Evolutionary conservation across 2,888 invertebrate species (phyloP).

Genomic region (Baccha elongata): DNA sequence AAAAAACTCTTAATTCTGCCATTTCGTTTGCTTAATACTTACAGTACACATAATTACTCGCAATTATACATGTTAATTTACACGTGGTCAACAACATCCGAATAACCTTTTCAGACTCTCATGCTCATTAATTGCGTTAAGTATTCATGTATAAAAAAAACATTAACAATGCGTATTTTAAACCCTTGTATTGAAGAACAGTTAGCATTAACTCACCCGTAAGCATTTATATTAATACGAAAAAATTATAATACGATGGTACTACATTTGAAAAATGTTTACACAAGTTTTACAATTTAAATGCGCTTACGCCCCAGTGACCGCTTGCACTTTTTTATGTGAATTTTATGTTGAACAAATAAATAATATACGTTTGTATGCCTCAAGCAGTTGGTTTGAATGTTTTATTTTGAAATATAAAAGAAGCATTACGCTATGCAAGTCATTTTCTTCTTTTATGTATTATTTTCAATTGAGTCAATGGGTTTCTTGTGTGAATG

Average conservation of each 20-base stretch:
- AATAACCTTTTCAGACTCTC: constrained; percentile 59
- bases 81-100: constrained; percentile 20
- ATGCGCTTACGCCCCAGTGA: constrained; percentile 59
- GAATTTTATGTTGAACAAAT: constrained; percentile 34
- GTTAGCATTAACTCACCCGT: constrained; percentile 36
- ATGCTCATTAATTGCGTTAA: constrained; percentile 55
- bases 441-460: constrained; percentile 31
- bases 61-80: constrained; percentile 34
- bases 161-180: constrained; percentile 16
- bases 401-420: constrained; percentile 2
- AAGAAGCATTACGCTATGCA: constrained; percentile 13
- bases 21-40: background rate
- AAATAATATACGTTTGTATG: constrained; percentile 27
- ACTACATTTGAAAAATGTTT: constrained; percentile 27
- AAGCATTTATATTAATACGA: constrained; percentile 5
- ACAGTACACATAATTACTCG: constrained; percentile 13
- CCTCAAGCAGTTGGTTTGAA: constrained; percentile 37
- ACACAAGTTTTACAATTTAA: constrained; percentile 51
- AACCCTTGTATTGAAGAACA: constrained; percentile 26
- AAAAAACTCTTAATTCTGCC: background rate
- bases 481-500: constrained; percentile 20
- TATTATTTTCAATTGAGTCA: constrained; percentile 7
- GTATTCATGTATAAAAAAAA: constrained; percentile 6
- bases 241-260: constrained; percentile 5
- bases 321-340: constrained; percentile 30